These are phyloP conservation scores for Phylloscopus collybita DNA, from an alignment of 2,797 vertebrate species.

Conservation along the genomic window DNA sequence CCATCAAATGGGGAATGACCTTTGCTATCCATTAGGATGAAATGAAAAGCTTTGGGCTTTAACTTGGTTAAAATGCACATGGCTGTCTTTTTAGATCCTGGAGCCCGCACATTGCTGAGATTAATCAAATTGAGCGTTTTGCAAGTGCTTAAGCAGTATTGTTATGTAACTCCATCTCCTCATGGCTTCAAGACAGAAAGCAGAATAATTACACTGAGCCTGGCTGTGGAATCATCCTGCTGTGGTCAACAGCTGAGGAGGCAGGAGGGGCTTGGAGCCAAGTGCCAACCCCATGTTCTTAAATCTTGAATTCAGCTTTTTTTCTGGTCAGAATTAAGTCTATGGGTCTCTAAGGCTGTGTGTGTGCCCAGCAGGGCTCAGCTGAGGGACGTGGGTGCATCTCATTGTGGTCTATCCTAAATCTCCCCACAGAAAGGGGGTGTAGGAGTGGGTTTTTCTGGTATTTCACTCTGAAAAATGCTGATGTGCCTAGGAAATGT, in stretches of 20 bases:
- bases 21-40: conserved; percentile 66
- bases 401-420: neutral
- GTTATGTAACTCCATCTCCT: conserved; percentile 35
- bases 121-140: conserved; percentile 59
- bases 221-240: neutral
- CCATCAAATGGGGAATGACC: conserved; percentile 68
- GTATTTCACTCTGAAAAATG: neutral
- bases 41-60: conserved; percentile 58
- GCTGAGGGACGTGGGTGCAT: neutral
- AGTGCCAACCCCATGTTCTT: neutral
- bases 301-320: neutral
- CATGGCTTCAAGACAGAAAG: neutral
- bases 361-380: neutral
- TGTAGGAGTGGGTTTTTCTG: neutral
- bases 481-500: neutral
- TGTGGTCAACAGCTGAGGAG: conserved; percentile 19
- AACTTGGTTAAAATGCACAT: conserved; percentile 33
- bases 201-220: neutral
- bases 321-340: neutral
- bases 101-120: neutral
- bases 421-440: neutral
- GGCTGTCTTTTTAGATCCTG: conserved; percentile 1
- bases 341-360: neutral
- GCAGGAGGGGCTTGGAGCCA: neutral
- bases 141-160: conserved; percentile 7